Evolutionary conservation across 1,140 invertebrate species (phyloP).

Genomic region (Pogonus chalceus): DNA sequence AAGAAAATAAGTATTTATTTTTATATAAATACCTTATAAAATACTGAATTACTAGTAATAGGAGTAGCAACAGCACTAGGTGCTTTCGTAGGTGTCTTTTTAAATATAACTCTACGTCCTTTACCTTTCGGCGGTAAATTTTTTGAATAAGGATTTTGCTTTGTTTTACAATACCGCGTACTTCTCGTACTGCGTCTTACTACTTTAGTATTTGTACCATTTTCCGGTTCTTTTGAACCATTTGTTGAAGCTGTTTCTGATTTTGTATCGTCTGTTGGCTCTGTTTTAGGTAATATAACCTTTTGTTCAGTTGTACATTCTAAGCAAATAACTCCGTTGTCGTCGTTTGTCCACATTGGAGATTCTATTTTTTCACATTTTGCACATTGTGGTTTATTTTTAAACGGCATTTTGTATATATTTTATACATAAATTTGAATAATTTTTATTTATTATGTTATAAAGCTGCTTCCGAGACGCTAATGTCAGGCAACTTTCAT

Average conservation of each 20-base stretch:
- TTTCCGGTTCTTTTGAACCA: constrained; percentile 21
- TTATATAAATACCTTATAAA: constrained; percentile 57
- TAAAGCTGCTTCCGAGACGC: no score
- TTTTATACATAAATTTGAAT: background rate
- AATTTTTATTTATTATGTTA: no score
- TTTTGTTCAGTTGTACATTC: constrained; percentile 42
- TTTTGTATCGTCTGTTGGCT: constrained; percentile 30
- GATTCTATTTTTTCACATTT: constrained; percentile 49
- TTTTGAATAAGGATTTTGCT: constrained; percentile 29
- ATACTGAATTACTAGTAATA: constrained; percentile 69
- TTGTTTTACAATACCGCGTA: constrained; percentile 45
- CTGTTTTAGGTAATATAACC: constrained; percentile 21
- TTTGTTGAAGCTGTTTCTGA: constrained; percentile 28
- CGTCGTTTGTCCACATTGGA: constrained; percentile 49
- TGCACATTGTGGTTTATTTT: constrained; percentile 47
- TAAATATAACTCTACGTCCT: constrained; percentile 68
- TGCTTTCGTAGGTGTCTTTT: constrained; percentile 70
- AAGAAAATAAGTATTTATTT: background rate
- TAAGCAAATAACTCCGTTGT: constrained; percentile 51
- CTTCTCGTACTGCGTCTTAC: constrained; percentile 43
- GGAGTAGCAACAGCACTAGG: constrained; percentile 69
- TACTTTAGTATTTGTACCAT: constrained; percentile 33
- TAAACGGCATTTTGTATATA: constrained; percentile 45
- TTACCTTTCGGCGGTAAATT: constrained; percentile 52
- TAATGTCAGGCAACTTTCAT: no score